phyloP scores from a whole-genome alignment of 1,140 invertebrate species.

The Teleogryllus occipitalis region DNA sequence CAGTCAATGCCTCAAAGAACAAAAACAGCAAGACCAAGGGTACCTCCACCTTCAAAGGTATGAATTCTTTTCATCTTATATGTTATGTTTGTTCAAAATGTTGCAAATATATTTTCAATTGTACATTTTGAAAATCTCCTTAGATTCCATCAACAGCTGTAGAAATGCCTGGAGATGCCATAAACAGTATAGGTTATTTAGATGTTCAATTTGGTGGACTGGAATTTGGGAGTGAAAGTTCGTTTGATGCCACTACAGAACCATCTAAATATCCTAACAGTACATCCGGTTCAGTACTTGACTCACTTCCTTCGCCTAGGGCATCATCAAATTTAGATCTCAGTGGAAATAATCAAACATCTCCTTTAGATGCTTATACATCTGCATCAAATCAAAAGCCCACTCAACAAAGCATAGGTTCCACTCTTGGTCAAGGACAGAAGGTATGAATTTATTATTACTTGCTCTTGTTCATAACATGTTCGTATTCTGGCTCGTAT shows the following conservation, averaged over 20 bases:
- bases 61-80: not conserved
- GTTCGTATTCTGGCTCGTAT: not conserved
- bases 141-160: conserved; percentile 87
- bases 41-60: conserved; percentile 84
- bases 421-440: conserved; percentile 12
- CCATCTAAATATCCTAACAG: conserved; percentile 17
- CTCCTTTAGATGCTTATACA: conserved; percentile 17
- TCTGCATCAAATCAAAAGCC: conserved; percentile 14
- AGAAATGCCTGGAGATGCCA: conserved; percentile 86
- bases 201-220: conserved; percentile 91
- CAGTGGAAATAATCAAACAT: conserved; percentile 11
- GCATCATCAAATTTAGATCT: conserved; percentile 15
- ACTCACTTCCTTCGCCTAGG: conserved; percentile 15
- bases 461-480: not conserved
- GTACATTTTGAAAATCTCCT: conserved; percentile 24
- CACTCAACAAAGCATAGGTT: conserved; percentile 10
- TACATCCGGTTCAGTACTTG: conserved; percentile 16
- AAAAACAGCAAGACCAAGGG: conserved; percentile 66
- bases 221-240: conserved; percentile 64
- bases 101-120: not conserved
- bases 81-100: not conserved
- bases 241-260: conserved; percentile 17
- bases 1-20: conserved; percentile 44
- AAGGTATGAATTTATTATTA: conserved; percentile 14
- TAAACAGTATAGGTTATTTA: conserved; percentile 60